Base-by-base conservation (phyloP, 2,797 vertebrate species). In the Erethizon dorsatum region DNA sequence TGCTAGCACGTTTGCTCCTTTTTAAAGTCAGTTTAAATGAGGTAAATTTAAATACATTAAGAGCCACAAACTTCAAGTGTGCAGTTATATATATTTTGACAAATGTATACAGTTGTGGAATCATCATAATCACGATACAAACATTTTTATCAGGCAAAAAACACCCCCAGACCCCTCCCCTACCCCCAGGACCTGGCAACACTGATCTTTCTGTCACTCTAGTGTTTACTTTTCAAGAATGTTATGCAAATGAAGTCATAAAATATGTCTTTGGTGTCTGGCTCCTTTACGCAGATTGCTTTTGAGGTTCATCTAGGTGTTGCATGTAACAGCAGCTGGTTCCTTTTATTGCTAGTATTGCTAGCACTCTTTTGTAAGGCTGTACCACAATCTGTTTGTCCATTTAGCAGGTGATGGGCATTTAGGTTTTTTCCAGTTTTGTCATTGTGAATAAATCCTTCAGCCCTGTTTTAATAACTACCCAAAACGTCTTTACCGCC, bases 401-500 rank as follows among this genome's bases (percentile, higher is more conserved):
- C 83, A 52, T 45, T 56, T 41, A 82, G 56, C 56, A 47, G 20
- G 52, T 84, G 41, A 50, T 61, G n/a, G 56, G 47, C 77, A 37
- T 89, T 83, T 94, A 52, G 45, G 75, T 63, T 96, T 96, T 96
- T 96, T 94, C 67, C 12, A 56, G 17, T 54, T 84, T 84, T 20
- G 79, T 65, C 54, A 4, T 41, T 61, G 33, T 80, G 65, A 82
- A 75, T 86, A 78, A 47, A 84, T 80, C 77, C 77, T 96, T 73
- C 31, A 50, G 47, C 52, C 56, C n/a, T 56, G 15, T 87, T 96
- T 69, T 78, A 92, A 73, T 71, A 82, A 77, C 50, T 84, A 96
- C 31, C 37, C 86, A 83, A 95, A 57, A n/a, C 26, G 61, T 92
- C 56, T 91, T 88, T 63, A 75, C 22, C 18, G 4, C 50, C 63